phyloP scores from a whole-genome alignment of 2,113 vertebrate genomes.

The Grammomys dolichurus region DNA sequence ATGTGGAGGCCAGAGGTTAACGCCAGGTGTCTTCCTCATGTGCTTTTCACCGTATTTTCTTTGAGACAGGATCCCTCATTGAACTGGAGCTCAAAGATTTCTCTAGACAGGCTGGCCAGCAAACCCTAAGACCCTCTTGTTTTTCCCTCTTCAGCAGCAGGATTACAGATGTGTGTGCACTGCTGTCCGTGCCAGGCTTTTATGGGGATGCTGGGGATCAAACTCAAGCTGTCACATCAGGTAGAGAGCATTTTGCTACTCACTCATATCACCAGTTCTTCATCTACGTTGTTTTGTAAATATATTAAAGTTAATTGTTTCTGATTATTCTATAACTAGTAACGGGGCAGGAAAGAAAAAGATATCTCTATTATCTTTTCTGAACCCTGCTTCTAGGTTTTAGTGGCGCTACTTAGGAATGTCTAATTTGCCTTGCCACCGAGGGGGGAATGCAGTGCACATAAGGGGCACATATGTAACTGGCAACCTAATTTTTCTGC shows the following conservation, averaged over 20 bases:
- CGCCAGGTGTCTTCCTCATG: not conserved
- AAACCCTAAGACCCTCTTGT: not conserved
- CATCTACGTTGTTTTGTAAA: not conserved
- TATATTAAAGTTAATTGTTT: slow-evolving; percentile 44
- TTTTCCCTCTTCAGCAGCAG: not conserved
- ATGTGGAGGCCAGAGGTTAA: not conserved
- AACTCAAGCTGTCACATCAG: too few relatives aligned
- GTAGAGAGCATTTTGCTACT: too few relatives aligned
- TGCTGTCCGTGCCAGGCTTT: not conserved
- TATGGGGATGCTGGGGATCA: not conserved
- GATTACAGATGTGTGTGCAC: not conserved
- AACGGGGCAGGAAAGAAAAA: not conserved
- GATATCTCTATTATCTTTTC: not conserved
- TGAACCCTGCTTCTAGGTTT: slow-evolving; percentile 56
- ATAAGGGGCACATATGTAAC: slow-evolving; percentile 82
- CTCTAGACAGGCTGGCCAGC: not conserved
- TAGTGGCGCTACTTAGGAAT: slow-evolving; percentile 66
- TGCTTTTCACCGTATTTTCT: not conserved
- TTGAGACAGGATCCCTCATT: not conserved
- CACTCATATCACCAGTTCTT: not conserved
- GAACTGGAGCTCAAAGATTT: too few relatives aligned
- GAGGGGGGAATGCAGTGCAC: slow-evolving; percentile 72
- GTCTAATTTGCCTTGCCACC: slow-evolving; percentile 69
- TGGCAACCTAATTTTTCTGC: slow-evolving; percentile 82
- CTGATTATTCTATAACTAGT: not conserved